Conservation (phyloP, 2,113 vertebrate genomes). For the Macquaria australasica region DNA sequence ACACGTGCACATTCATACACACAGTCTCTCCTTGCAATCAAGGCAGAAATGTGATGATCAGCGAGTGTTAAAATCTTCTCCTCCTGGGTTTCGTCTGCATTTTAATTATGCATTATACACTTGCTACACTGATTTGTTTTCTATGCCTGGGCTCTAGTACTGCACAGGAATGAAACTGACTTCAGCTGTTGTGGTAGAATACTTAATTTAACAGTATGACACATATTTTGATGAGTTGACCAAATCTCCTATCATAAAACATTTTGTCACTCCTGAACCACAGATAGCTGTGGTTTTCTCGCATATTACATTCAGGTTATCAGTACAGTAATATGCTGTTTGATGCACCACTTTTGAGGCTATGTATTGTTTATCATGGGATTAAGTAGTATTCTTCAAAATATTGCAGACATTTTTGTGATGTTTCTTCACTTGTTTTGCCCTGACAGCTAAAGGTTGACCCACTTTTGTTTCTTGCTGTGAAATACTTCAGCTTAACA, state of each 20-base stretch:
- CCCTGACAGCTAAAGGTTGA: conserved; percentile 50
- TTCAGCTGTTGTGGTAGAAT: conserved; percentile 5
- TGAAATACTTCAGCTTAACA: conserved; percentile 17
- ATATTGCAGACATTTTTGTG: conserved; percentile 34
- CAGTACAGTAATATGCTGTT: conserved; percentile 19
- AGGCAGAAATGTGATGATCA: conserved; percentile 53
- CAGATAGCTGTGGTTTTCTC: neutral
- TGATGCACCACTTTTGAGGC: conserved; percentile 11
- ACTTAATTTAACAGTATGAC: conserved; percentile 25
- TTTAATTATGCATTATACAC: conserved; percentile 63
- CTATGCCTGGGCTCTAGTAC: neutral
- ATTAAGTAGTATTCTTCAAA: conserved; percentile 29
- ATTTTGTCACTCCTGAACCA: conserved; percentile 10
- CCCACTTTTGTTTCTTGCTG: conserved; percentile 44
- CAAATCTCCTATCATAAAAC: neutral
- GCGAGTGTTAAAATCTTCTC: conserved; percentile 29
- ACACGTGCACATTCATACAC: conserved; percentile 2
- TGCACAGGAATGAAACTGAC: conserved; percentile 32
- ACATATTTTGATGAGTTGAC: conserved; percentile 12
- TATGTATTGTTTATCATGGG: neutral
- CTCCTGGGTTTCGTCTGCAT: conserved; percentile 53
- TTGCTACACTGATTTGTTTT: conserved; percentile 45
- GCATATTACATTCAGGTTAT: neutral
- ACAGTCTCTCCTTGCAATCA: conserved; percentile 9
- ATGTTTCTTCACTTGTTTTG: conserved; percentile 44